Evolutionary conservation across 2,888 invertebrate species (phyloP).

Genomic region (Metalampra italica): DNA sequence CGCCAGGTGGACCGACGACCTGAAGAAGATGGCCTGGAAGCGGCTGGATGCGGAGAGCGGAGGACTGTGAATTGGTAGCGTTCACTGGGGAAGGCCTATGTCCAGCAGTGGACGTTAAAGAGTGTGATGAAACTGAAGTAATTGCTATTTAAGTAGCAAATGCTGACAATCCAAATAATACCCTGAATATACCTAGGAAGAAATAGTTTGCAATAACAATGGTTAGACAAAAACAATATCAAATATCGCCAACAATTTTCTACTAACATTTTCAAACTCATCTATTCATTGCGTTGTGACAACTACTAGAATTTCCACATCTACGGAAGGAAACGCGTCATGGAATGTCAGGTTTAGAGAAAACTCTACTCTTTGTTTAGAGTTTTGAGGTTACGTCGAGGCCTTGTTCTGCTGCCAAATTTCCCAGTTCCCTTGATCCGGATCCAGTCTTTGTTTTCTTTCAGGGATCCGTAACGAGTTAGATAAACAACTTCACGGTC

Average conservation of each 20-base stretch:
- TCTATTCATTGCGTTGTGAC: neutral
- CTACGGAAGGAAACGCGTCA: neutral
- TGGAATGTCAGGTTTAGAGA: neutral
- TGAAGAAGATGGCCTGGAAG: too few relatives aligned
- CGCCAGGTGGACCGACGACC: too few relatives aligned
- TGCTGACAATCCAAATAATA: too few relatives aligned
- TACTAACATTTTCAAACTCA: neutral
- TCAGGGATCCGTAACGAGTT: neutral
- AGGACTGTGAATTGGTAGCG: too few relatives aligned
- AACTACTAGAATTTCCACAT: neutral
- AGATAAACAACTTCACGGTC: constrained; percentile 4
- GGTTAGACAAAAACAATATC: neutral
- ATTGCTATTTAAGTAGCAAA: too few relatives aligned
- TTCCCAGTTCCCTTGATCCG: constrained; percentile 42
- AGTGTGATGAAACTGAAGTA: too few relatives aligned
- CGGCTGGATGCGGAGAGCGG: too few relatives aligned
- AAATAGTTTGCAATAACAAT: too few relatives aligned
- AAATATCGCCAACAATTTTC: neutral
- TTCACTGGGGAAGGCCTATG: too few relatives aligned
- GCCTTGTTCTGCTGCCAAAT: constrained; percentile 53
- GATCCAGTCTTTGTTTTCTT: constrained; percentile 42
- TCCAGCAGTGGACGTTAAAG: too few relatives aligned
- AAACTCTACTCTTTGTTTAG: neutral
- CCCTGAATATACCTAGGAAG: too few relatives aligned
- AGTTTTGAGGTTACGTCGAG: constrained; percentile 9